Base-by-base conservation (phyloP, 2,113 vertebrate genomes). In the Hucho hucho region DNA sequence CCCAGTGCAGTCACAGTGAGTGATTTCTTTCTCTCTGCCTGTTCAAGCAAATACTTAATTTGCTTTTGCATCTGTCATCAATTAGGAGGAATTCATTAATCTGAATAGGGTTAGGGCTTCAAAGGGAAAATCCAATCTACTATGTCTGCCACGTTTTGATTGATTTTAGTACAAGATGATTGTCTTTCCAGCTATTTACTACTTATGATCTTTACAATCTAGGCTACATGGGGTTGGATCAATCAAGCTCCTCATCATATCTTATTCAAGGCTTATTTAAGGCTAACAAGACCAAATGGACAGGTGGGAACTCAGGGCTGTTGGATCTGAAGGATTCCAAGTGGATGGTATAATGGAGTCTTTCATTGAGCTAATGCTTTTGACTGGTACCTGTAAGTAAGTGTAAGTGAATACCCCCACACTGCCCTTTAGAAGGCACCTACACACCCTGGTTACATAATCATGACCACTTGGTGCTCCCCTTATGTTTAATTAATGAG, bases 401-500 rank as follows among this genome's bases (percentile, higher is more conserved):
- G 16, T 32, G 32, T 32, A 6, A 32, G 6, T 6, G 37, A 43
- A 16, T 56, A 18, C 53, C 53, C 53, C 53, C 53, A 56, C 37
- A 43, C 53, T 20, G 16, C 3, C 53, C 18, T 56, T 20, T 20
- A 18, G 14, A 56, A 18, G 16, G 1, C 53, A 5, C 3, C 53
- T 4, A 56, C 53, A 56, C 53, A 56, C 53, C 16, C 53, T 14
- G 13, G 53, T 64, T 26, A 64, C 72, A 78, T 81, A 20, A 82
- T 85, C 84, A 89, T 85, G 86, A 86, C 69, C 81, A 84, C 82
- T 74, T 82, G 78, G 72, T 80, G 79, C 79, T 82, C 20, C 75
- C 88, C 37, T 43, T 85, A 89, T 90, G 84, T 86, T 91, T 91
- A 86, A 87, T 90, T 87, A 79, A 91, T 88, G 66, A 86, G 83